Base-by-base conservation (phyloP, 2,113 vertebrate genomes). In the Urocitellus parryii region DNA sequence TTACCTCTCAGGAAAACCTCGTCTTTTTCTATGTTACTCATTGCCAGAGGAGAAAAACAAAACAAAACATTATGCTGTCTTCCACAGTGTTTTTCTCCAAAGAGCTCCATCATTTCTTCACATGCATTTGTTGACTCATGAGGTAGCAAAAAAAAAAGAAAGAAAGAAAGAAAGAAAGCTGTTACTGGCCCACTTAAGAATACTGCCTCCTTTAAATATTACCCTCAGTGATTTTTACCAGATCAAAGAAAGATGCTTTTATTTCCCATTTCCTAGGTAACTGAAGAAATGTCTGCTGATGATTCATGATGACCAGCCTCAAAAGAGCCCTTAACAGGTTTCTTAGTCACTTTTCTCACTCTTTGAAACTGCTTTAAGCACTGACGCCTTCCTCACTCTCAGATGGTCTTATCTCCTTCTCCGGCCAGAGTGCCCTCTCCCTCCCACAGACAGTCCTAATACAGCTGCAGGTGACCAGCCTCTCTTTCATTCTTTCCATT, bases 11-110 rank as follows among this genome's bases (percentile, higher is more conserved):
- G 67, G 12, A 85, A 77, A 85, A 56, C 9, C 24, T 10, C 25
- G 4, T 56, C 8, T 81, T 63, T 80, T 4, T 77, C 37, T 34
- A 29, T 70, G 22, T 68, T 73, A 67, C 13, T 67, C 79, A 39
- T 58, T 73, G 25, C 65, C 76, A 29, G 77, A 95, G 22, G 58
- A 92, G n/a, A 82, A 92, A 56, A 94, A 56, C n/a, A 90, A 87
- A 89, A 76, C 16, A 83, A 65, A 96, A 53, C 6, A 32, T 24
- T 70, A 72, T 1, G 34, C 34, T 37, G 18, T 25, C 53, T 86
- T 81, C 73, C 61, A 91, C 45, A 80, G 45, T 32, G 22, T 77
- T 80, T 84, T 67, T 68, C 53, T 67, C 87, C n/a, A 76, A 88
- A 73, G 11, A 39, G 45, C 24, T 14, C n/a, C 77, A 53, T 70